phyloP scores from a whole-genome alignment of 2,888 invertebrate genomes.

The Habrosyne pyritoides region DNA sequence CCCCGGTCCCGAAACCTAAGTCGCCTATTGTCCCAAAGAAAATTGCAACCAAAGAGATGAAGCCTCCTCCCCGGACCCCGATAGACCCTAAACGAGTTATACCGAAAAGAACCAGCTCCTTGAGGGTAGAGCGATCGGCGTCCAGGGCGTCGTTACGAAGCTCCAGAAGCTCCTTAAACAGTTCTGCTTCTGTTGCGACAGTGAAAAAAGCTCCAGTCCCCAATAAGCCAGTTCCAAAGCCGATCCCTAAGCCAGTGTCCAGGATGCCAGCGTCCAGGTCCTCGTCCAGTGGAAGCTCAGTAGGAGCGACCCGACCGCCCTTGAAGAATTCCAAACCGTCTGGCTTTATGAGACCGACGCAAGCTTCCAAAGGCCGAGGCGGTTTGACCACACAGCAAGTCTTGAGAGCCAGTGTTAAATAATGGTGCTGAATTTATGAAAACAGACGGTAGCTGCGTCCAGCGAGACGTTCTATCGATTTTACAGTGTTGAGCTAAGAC shows the following conservation, averaged over 20 bases:
- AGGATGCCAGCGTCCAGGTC: slow-evolving; percentile 77
- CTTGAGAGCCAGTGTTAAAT: slow-evolving; percentile 63
- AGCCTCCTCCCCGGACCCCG: slow-evolving; percentile 66
- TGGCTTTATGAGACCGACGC: slow-evolving; percentile 94
- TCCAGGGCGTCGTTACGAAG: slow-evolving; percentile 92
- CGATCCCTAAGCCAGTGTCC: slow-evolving; percentile 71
- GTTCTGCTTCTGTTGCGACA: slow-evolving; percentile 90
- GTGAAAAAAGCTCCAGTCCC: slow-evolving; percentile 87
- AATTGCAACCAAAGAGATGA: slow-evolving; percentile 79
- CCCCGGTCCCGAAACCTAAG: slow-evolving; percentile 76
- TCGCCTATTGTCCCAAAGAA: slow-evolving; percentile 73
- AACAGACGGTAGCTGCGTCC: not conserved
- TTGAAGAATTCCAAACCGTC: slow-evolving; percentile 71
- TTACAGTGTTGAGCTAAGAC: not conserved
- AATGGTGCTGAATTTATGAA: slow-evolving; percentile 21
- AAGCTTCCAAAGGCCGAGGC: slow-evolving; percentile 90
- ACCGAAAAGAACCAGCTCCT: slow-evolving; percentile 67
- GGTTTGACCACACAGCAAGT: slow-evolving; percentile 56
- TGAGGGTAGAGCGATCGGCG: slow-evolving; percentile 89
- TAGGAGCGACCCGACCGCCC: slow-evolving; percentile 75
- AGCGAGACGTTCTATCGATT: not conserved
- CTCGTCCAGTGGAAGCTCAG: slow-evolving; percentile 77
- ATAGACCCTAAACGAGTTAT: slow-evolving; percentile 62
- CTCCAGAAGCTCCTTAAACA: slow-evolving; percentile 92
- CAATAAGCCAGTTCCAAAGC: slow-evolving; percentile 69